These are phyloP conservation scores for Calameuta idolon DNA, from an alignment of 2,888 invertebrate genomes.

Conservation along the genomic window DNA sequence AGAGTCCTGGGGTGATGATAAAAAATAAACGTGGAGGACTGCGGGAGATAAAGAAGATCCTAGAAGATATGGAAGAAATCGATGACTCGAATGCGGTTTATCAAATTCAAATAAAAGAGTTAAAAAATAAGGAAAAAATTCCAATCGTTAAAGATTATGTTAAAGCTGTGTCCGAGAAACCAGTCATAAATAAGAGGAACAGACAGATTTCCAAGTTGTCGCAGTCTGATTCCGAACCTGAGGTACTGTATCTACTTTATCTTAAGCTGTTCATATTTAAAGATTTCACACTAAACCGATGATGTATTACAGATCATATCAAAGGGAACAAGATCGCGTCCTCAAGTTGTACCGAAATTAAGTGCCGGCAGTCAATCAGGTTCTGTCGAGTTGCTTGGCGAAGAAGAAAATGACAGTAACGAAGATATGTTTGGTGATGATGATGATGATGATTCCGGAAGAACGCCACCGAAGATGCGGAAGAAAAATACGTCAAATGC, in stretches of 20 bases:
- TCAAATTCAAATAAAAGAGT: slow-evolving; percentile 56
- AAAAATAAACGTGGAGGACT: slow-evolving; percentile 52
- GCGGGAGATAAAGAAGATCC: slow-evolving; percentile 44
- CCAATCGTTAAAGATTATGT: slow-evolving; percentile 8
- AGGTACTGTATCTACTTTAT: slow-evolving; percentile 36
- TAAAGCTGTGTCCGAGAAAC: slow-evolving; percentile 8
- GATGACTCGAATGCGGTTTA: slow-evolving; percentile 56
- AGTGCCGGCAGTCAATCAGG: slow-evolving; percentile 17
- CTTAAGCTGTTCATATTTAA: slow-evolving; percentile 6
- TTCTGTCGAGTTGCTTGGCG: not conserved
- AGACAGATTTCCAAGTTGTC: slow-evolving; percentile 24
- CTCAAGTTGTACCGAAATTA: slow-evolving; percentile 22
- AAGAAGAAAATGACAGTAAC: slow-evolving; percentile 40
- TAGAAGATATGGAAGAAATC: slow-evolving; percentile 44
- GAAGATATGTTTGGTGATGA: slow-evolving; percentile 49
- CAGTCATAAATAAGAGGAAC: slow-evolving; percentile 23
- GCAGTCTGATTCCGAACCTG: slow-evolving; percentile 44
- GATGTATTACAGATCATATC: slow-evolving; percentile 38
- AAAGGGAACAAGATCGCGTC: slow-evolving; percentile 48
- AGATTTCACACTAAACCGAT: slow-evolving; percentile 10
- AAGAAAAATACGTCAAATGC: not conserved
- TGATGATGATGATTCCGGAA: not conserved
- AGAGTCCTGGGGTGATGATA: slow-evolving; percentile 52
- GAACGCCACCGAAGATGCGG: not conserved
- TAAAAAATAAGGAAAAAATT: slow-evolving; percentile 32